Evolutionary conservation across 2,113 vertebrate species (phyloP).

Genomic region (Heloderma charlesbogerti): DNA sequence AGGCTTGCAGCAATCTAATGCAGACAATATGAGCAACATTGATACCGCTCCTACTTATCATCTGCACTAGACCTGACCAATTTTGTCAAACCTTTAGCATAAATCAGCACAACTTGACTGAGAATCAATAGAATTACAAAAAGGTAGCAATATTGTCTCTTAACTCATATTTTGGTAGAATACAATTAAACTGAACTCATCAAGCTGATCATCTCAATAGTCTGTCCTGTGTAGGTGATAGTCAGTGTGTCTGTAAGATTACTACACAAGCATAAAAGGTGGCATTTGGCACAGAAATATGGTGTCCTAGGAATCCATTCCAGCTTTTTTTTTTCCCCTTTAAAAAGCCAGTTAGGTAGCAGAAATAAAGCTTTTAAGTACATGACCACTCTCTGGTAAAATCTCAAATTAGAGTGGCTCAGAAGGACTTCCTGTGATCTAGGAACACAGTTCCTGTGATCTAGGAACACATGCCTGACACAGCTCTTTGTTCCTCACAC

Average conservation of each 20-base stretch:
- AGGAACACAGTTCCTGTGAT: neutral
- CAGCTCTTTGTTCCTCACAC: neutral
- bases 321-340: neutral
- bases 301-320: neutral
- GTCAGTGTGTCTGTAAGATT: neutral
- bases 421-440: neutral
- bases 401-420: neutral
- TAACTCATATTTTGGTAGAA: neutral
- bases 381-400: neutral
- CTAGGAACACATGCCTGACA: too few species aligned
- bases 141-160: neutral
- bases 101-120: conserved; percentile 33
- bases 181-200: neutral
- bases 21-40: conserved; percentile 11
- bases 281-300: neutral
- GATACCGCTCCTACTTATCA: neutral
- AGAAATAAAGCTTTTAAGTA: neutral
- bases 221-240: neutral
- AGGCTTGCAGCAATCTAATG: neutral
- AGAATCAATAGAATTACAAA: neutral
- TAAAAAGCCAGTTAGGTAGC: neutral
- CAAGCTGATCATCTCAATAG: neutral
- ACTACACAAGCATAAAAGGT: neutral
- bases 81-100: neutral
- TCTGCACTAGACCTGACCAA: neutral